Base-by-base conservation (phyloP, 2,797 vertebrate genomes). In the Pterois miles region DNA sequence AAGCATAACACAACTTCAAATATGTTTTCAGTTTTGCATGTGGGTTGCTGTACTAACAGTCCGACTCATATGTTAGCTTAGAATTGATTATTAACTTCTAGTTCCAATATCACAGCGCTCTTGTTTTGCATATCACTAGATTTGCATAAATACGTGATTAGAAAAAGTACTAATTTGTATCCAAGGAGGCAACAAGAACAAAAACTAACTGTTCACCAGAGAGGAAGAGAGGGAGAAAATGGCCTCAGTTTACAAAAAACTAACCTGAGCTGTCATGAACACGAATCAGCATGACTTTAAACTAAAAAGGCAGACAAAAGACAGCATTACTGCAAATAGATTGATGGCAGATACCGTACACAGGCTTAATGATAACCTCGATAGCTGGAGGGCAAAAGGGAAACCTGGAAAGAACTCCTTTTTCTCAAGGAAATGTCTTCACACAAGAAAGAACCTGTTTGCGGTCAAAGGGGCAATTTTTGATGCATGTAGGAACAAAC, bases 71-170 rank as follows among this genome's bases (percentile, higher is more conserved):
- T 52, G 50, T 46, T 46, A 52, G 50, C 50, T 23, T 23, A 11
- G 9, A 57, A 80, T 71, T 2, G 22, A 71, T 65, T 4, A 65
- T 70, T 33, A 53, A 77, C 72, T 36, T 50, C 14, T n/a, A 68
- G 52, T 56, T 54, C 40, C 27, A 18, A 25, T 18, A 3, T 8
- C 5, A 38, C 25, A 27, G 33, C 12, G 31, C 11, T 57, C 5
- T 50, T 14, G 5, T 57, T 66, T n/a, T 46, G 3, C 50, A 62
- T 16, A 1, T 58, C 54, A 4, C 36, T 34, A 13, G 0, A 73
- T 86, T 79, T 83, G 27, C 70, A 80, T 65, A 7, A 59, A 46
- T 29, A 50, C 4, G 29, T 2, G 57, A 54, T 84, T 57, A 66
- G 16, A 67, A 38, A 57, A 25, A 25, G 52, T 12, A 2, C 48